Conservation (phyloP, 1,140 invertebrate species). For the Micrasema longulum region DNA sequence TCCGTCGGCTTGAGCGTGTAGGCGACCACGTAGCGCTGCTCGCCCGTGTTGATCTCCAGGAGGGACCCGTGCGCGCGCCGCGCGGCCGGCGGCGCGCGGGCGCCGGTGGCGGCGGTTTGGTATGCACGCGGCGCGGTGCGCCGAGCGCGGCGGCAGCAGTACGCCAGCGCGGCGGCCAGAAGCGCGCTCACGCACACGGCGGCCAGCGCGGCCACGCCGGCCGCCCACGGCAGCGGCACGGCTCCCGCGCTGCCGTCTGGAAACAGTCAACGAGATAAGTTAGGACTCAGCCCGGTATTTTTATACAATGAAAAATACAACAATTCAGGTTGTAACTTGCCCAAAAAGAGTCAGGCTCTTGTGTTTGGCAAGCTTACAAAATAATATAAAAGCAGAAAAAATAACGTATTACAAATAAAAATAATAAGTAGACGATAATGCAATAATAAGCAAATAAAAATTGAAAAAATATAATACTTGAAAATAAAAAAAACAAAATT, state of each 20-base stretch:
- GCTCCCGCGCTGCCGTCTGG: conserved; percentile 72
- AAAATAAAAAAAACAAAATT: background rate
- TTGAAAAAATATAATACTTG: background rate
- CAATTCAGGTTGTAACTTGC: background rate
- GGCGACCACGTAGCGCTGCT: conserved; percentile 71
- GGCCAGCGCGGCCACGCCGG: conserved; percentile 71
- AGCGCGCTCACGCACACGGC: conserved; percentile 73
- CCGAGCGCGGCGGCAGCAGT: conserved; percentile 57
- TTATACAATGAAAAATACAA: background rate
- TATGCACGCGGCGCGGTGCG: conserved; percentile 57
- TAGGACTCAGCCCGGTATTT: background rate
- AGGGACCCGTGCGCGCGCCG: conserved; percentile 59
- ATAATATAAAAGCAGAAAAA: too few species aligned
- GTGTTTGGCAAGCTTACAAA: too few species aligned
- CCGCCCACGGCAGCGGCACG: conserved; percentile 71
- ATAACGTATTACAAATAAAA: too few species aligned
- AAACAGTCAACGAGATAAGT: conserved; percentile 50
- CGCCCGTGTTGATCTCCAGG: conserved; percentile 71
- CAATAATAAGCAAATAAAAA: too few species aligned
- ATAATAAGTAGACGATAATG: too few species aligned
- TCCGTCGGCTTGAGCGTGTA: conserved; percentile 68
- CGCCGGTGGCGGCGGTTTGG: conserved; percentile 59
- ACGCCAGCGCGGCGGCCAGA: conserved; percentile 69
- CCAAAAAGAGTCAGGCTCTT: too few species aligned
- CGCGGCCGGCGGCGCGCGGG: conserved; percentile 34